Percentiles rank a stretch among this genome's conserved stretches.
Conservation (phyloP, 2,797 vertebrate genomes). For the Micropoecilia bifurca region DNA sequence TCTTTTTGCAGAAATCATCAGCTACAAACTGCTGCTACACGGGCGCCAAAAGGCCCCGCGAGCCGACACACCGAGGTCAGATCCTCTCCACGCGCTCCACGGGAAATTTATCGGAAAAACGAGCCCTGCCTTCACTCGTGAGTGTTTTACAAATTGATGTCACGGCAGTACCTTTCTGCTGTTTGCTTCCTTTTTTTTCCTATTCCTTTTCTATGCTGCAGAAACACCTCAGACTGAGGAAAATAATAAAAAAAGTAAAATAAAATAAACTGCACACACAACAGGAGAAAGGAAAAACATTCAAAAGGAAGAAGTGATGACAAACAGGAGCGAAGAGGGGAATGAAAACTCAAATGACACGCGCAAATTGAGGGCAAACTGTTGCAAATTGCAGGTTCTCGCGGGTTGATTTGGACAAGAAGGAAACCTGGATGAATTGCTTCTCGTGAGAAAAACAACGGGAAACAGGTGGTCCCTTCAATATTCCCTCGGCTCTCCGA, state of each 20-base stretch:
- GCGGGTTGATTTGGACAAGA: constrained; percentile 26
- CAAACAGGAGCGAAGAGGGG: constrained; percentile 35
- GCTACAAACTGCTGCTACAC: constrained; percentile 40
- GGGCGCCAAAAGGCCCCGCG: constrained; percentile 65
- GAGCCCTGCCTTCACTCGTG: constrained; percentile 13
- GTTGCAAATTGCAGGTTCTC: constrained; percentile 33
- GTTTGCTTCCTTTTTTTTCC: neutral
- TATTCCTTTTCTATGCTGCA: constrained; percentile 1
- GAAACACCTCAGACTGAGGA: constrained; percentile 27
- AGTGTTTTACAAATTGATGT: constrained; percentile 53
- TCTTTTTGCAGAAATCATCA: constrained; percentile 46
- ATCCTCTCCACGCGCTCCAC: constrained; percentile 22
- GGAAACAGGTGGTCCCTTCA: constrained; percentile 15
- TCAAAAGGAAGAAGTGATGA: constrained; percentile 4
- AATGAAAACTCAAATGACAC: constrained; percentile 40
- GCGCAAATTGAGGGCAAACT: constrained; percentile 65
- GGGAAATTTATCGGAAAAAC: constrained; percentile 26
- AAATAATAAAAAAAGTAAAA: constrained; percentile 4
- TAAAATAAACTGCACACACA: constrained; percentile 6
- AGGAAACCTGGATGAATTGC: constrained; percentile 31
- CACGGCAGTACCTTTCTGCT: constrained; percentile 25
- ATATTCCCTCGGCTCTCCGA: constrained; percentile 2
- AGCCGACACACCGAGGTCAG: constrained; percentile 50
- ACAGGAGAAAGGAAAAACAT: constrained; percentile 43
- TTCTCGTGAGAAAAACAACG: constrained; percentile 10